Percentiles rank a stretch among this genome's conserved stretches.
Conservation (phyloP, 1,140 invertebrate species). For the honey bee (Apis mellifera) region Amel_HAv3.1 CM009942.2:7813001-7813500, state of each 20-base stretch:
- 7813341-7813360: too few species aligned
- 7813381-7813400: not conserved
- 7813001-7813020: not conserved
- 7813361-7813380: not conserved
- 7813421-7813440: not conserved
- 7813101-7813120: not conserved
- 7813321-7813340: not conserved
- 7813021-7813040: too few species aligned
- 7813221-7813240: not conserved
- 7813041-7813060: not conserved
- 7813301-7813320: not conserved
- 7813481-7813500: not conserved
- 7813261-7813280: not conserved
- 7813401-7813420: not conserved
- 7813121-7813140: not conserved
- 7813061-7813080: not conserved
- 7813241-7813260: too few species aligned
- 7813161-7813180: conserved; percentile 27
- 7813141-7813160: conserved; percentile 58
- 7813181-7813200: conserved; percentile 8
- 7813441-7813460: not conserved
- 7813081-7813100: not conserved
- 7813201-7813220: not conserved
- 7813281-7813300: not conserved
- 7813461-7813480: not conserved